phyloP scores from a whole-genome alignment of 2,797 vertebrate genomes.

The Sebastes nivosus region DNA sequence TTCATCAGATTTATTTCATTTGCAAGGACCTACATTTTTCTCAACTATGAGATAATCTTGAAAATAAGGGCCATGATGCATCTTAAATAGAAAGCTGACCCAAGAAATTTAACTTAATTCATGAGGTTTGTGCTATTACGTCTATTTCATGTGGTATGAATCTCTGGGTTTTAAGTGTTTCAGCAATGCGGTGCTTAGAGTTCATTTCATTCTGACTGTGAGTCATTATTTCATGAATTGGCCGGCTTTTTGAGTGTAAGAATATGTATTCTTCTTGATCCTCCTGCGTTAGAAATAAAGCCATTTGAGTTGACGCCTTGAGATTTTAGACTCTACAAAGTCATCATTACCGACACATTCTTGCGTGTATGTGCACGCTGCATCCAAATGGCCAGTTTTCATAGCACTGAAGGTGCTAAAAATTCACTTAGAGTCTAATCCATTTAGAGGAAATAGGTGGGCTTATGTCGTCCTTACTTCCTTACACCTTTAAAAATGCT shows the following conservation, averaged over 20 bases:
- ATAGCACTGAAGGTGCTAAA: constrained; percentile 49
- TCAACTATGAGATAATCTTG: background rate
- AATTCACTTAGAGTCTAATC: constrained; percentile 33
- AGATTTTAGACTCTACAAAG: constrained; percentile 43
- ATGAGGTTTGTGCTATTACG: background rate
- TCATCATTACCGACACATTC: constrained; percentile 35
- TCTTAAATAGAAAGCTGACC: background rate
- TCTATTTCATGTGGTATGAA: constrained; percentile 13
- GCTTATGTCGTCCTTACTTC: constrained; percentile 56
- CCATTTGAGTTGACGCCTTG: background rate
- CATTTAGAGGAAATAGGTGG: constrained; percentile 66
- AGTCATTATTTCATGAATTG: constrained; percentile 6
- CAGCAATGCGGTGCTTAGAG: background rate
- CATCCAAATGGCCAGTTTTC: constrained; percentile 77
- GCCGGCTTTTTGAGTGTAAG: background rate
- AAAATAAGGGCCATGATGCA: background rate
- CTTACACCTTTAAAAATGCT: constrained; percentile 72
- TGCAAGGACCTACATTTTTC: background rate
- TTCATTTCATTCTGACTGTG: constrained; percentile 11
- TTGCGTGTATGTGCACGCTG: constrained; percentile 15
- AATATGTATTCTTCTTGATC: constrained; percentile 22
- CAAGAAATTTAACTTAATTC: background rate
- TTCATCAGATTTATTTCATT: background rate
- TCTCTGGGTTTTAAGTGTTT: background rate
- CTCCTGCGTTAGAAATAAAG: constrained; percentile 12